Conservation (phyloP, 2,888 invertebrate species). For the Asteroscopus sphinx region DNA sequence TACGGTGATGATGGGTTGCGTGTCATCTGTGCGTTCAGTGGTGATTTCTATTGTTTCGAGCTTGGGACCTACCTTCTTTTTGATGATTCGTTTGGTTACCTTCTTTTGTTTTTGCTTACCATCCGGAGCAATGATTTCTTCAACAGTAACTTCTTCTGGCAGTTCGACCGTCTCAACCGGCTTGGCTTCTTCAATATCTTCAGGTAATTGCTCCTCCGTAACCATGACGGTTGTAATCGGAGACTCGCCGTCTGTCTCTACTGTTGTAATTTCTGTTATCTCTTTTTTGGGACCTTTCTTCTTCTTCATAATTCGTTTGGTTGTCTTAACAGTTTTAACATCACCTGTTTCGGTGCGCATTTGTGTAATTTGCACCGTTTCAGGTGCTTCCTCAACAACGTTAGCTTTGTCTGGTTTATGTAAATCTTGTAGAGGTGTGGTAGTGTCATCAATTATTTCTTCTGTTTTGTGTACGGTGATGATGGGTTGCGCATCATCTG, state of each 20-base stretch:
- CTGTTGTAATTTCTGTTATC: conserved; percentile 24
- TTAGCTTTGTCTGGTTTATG: conserved; percentile 3
- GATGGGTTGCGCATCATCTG: no score
- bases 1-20: conserved; percentile 2
- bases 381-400: conserved; percentile 11
- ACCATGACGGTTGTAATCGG: conserved; percentile 15
- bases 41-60: conserved; percentile 52
- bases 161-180: conserved; percentile 38
- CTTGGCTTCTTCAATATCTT: background rate
- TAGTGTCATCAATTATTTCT: no score
- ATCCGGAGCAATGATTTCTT: conserved; percentile 66
- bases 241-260: conserved; percentile 40
- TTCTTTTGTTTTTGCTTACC: conserved; percentile 59
- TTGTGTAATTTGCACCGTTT: conserved; percentile 26
- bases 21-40: conserved; percentile 20
- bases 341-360: conserved; percentile 39
- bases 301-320: conserved; percentile 62
- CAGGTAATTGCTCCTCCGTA: conserved; percentile 1
- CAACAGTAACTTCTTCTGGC: conserved; percentile 47
- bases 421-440: background rate
- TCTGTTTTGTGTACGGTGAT: no score
- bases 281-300: conserved; percentile 24
- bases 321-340: conserved; percentile 69
- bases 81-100: conserved; percentile 59
- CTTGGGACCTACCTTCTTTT: conserved; percentile 67